phyloP scores from a whole-genome alignment of 1,140 invertebrate genomes.

The Gryon sp. region DNA sequence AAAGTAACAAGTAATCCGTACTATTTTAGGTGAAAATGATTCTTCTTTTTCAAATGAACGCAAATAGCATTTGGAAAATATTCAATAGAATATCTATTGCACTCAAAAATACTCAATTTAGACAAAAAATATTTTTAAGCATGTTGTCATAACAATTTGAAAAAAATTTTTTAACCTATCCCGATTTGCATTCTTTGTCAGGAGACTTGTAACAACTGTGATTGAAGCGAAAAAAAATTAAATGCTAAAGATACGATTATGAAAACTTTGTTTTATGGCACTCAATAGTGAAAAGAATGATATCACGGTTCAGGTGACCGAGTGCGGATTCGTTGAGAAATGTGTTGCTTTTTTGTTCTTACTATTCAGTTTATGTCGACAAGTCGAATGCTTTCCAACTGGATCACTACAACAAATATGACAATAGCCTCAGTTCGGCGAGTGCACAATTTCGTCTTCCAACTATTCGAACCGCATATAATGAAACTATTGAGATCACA shows the following conservation, averaged over 20 bases:
- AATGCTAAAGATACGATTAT: slow-evolving; percentile 37
- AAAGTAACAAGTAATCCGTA: no score
- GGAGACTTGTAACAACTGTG: slow-evolving; percentile 3
- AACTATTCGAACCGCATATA: slow-evolving; percentile 27
- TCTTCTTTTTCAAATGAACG: no score
- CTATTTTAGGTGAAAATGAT: no score
- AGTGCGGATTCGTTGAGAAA: slow-evolving; percentile 27
- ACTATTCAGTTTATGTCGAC: slow-evolving; percentile 50
- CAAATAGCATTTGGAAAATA: no score
- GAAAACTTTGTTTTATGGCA: slow-evolving; percentile 46
- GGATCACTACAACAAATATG: slow-evolving; percentile 40
- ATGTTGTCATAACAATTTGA: no score
- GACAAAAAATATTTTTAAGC: no score
- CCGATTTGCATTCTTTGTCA: no score
- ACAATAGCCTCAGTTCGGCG: slow-evolving; percentile 28
- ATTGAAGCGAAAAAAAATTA: slow-evolving; percentile 1
- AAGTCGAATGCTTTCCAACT: slow-evolving; percentile 55
- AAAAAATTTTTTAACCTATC: no score
- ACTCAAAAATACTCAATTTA: no score
- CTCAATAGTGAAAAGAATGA: slow-evolving; percentile 47
- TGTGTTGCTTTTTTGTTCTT: slow-evolving; percentile 28
- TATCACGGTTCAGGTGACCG: slow-evolving; percentile 17
- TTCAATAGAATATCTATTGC: no score
- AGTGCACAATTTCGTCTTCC: slow-evolving; percentile 26
- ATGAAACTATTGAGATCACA: slow-evolving; percentile 51